phyloP scores from a whole-genome alignment of 2,797 vertebrate species.

The Natrix natrix region DNA sequence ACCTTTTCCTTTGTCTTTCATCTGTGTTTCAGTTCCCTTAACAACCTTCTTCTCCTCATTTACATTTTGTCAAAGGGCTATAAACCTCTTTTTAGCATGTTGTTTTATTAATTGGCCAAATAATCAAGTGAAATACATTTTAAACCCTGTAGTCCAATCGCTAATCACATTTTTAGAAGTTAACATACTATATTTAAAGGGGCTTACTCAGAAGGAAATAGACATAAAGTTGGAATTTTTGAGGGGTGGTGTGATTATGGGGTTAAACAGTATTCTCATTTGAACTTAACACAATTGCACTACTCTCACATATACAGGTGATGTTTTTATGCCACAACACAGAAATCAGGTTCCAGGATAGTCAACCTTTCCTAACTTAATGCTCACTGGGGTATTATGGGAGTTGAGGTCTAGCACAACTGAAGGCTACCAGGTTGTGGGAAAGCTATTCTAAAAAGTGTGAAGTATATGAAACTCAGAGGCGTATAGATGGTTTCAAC shows the following conservation, averaged over 20 bases:
- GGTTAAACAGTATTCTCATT: neutral
- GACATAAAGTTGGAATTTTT: neutral
- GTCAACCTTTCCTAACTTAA: neutral
- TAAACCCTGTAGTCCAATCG: neutral
- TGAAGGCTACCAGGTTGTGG: neutral
- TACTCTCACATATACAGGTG: neutral
- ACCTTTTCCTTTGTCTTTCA: conserved; percentile 3
- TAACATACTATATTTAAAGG: neutral
- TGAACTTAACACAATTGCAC: neutral
- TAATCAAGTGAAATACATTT: neutral
- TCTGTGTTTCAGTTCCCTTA: neutral
- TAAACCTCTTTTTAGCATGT: neutral
- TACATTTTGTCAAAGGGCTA: neutral
- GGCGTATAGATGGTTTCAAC: neutral
- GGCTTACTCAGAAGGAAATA: neutral
- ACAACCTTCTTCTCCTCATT: conserved; percentile 7
- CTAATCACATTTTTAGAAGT: neutral
- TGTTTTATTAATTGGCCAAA: neutral
- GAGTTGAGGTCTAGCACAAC: neutral
- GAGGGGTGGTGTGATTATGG: neutral
- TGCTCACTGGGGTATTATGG: neutral
- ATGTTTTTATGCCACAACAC: neutral
- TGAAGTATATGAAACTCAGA: neutral
- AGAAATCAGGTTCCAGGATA: neutral
- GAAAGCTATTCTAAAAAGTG: neutral